A percentile compares a stretch with the other conserved stretches of the same genome.
phyloP scores from a whole-genome alignment of 2,113 vertebrate genomes.

The Eolophus roseicapilla region DNA sequence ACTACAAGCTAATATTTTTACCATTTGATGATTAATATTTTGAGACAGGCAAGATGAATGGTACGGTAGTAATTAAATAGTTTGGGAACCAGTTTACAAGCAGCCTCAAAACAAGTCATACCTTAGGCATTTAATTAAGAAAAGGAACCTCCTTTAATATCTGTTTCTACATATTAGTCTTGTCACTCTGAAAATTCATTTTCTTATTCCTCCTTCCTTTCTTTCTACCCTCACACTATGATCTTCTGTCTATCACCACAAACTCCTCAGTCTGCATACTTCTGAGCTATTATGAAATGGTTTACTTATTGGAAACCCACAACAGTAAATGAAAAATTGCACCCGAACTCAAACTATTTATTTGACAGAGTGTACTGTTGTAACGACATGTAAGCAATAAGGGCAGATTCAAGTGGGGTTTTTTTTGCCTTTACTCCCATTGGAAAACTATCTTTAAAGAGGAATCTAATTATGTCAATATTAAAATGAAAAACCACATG shows the following conservation, averaged over 20 bases:
- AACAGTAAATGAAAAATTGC: not conserved
- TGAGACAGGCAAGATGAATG: conserved; percentile 12
- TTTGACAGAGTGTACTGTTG: not conserved
- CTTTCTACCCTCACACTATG: not conserved
- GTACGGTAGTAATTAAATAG: conserved; percentile 44
- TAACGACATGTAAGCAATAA: not conserved
- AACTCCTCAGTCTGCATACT: not conserved
- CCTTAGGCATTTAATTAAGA: conserved; percentile 48
- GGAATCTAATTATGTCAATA: conserved; percentile 3
- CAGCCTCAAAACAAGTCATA: conserved; percentile 34
- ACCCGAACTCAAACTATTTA: not conserved
- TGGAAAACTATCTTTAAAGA: not conserved
- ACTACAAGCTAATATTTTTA: conserved; percentile 31
- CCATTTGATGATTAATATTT: conserved; percentile 60
- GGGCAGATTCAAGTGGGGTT: not conserved
- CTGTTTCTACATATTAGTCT: not conserved
- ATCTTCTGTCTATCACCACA: not conserved
- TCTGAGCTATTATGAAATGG: not conserved
- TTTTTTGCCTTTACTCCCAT: not conserved
- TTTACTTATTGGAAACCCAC: not conserved
- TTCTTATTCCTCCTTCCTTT: conserved; percentile 17
- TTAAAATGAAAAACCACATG: not conserved
- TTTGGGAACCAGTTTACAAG: conserved; percentile 41
- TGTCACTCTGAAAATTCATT: conserved; percentile 8
- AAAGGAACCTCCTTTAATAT: conserved; percentile 33